A percentile compares a stretch with the other conserved stretches of the same genome.
These are phyloP conservation scores for Hypomecis punctinalis DNA, from an alignment of 2,888 invertebrate species.

Conservation along the genomic window DNA sequence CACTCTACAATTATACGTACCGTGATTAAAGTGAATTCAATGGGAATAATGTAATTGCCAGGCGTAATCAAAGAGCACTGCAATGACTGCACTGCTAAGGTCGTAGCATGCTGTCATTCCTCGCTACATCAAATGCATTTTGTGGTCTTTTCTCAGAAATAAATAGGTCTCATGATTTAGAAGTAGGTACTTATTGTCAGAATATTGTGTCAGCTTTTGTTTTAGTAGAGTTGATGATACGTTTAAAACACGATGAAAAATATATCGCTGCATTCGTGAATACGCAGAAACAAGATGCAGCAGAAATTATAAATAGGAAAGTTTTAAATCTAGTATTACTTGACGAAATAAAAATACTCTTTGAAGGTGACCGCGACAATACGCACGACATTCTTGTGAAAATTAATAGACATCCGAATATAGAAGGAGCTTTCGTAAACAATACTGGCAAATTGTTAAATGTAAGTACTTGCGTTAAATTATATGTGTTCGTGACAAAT, in stretches of 20 bases:
- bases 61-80: constrained; percentile 41
- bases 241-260: background rate
- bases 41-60: constrained; percentile 46
- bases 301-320: constrained; percentile 15
- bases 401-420: constrained; percentile 23
- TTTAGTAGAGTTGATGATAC: constrained; percentile 11
- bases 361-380: constrained; percentile 35
- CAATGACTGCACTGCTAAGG: constrained; percentile 25
- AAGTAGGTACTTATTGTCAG: background rate
- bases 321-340: constrained; percentile 43
- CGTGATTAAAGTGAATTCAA: constrained; percentile 55
- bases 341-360: constrained; percentile 24
- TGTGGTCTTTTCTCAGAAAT: constrained; percentile 12
- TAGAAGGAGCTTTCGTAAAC: constrained; percentile 17
- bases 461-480: background rate
- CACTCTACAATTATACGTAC: constrained; percentile 51
- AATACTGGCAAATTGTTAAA: constrained; percentile 10
- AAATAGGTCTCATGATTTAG: constrained; percentile 9
- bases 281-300: constrained; percentile 5
- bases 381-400: constrained; percentile 29
- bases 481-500: background rate
- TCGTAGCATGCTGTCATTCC: constrained; percentile 38
- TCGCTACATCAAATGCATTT: constrained; percentile 16
- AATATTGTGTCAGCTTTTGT: constrained; percentile 13
- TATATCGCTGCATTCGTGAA: constrained; percentile 12